Base-by-base conservation (phyloP, 2,113 vertebrate genomes). In the Onychostoma macrolepis region DNA sequence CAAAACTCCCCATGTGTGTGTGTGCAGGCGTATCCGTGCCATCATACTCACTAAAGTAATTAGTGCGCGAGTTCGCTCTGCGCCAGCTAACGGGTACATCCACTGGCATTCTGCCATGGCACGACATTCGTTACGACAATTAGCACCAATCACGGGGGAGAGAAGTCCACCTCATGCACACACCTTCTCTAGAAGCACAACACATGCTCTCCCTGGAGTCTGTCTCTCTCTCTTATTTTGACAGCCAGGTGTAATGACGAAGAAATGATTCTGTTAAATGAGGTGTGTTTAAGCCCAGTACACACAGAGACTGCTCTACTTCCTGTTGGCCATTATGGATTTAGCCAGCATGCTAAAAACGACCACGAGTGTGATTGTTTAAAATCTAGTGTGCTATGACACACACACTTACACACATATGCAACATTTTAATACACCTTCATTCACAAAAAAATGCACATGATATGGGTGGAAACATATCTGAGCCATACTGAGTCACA, bases 91-190 rank as follows among this genome's bases (percentile, higher is more conserved):
- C 81, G 9, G 21, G 90, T 88, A 93, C 89, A 93, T 92, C 89
- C 10, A 65, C 77, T 94, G 94, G 92, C 92, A 74, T 26, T 45
- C 82, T 84, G 92, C 93, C 93, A 94, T 81, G n/a, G 77, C 92
- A 93, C 90, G 85, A 86, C 91, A 90, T 91, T 92, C 85, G 83
- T 94, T 93, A 91, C 92, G 86, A 91, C 93, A 94, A 94, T 95
- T 94, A 94, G 91, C 91, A 89, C 86, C 90, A 90, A 90, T 87
- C 88, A 53, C 36, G 9, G 87, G 88, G 90, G 75, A 89, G 88
- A 87, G 80, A 89, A 83, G 80, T 85, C 91, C 85, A 86, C 89
- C 91, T 90, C 74, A 77, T 45, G 1, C 86, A 69, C 74, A 67
- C 80, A 58, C 69, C 10, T 38, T 85, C 77, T 58, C 26, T 41